Conservation (phyloP, 2,113 vertebrate genomes). For the Silurus glanis region DNA sequence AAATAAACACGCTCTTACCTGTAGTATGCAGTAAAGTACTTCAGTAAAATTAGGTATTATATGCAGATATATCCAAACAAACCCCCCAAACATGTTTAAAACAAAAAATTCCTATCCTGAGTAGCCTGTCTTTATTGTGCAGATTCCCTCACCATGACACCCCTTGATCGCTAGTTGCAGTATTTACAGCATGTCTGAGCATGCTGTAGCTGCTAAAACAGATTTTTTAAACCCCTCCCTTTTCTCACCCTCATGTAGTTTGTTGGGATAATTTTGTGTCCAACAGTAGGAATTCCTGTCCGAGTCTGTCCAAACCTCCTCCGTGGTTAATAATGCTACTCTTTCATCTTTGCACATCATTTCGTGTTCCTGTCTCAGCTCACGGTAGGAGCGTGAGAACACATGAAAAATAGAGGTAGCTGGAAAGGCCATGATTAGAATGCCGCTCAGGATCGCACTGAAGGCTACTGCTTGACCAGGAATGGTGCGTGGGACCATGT, state of each 20-base stretch:
- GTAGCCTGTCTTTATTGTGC: neutral
- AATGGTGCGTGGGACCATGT: constrained; percentile 92
- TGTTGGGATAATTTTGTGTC: constrained; percentile 2
- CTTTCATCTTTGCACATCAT: constrained; percentile 73
- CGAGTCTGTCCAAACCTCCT: constrained; percentile 9
- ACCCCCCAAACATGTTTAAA: no score
- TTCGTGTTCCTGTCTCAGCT: constrained; percentile 84
- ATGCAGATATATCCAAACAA: neutral
- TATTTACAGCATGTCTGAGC: neutral
- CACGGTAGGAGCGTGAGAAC: constrained; percentile 90
- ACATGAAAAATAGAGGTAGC: constrained; percentile 97
- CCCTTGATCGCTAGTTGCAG: neutral
- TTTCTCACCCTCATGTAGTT: neutral
- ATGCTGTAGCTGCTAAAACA: constrained; percentile 41
- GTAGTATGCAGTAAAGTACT: neutral
- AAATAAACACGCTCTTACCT: neutral
- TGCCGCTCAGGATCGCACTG: constrained; percentile 93
- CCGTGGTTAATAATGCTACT: constrained; percentile 53
- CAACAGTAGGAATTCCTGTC: constrained; percentile 8
- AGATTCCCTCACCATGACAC: neutral
- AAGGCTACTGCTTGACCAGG: constrained; percentile 92
- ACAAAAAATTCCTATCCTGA: no score
- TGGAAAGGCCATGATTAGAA: constrained; percentile 96
- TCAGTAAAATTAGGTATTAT: neutral
- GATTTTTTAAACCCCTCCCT: neutral